These are phyloP conservation scores for Hypomesus transpacificus DNA, from an alignment of 2,113 vertebrate species.

Conservation along the genomic window DNA sequence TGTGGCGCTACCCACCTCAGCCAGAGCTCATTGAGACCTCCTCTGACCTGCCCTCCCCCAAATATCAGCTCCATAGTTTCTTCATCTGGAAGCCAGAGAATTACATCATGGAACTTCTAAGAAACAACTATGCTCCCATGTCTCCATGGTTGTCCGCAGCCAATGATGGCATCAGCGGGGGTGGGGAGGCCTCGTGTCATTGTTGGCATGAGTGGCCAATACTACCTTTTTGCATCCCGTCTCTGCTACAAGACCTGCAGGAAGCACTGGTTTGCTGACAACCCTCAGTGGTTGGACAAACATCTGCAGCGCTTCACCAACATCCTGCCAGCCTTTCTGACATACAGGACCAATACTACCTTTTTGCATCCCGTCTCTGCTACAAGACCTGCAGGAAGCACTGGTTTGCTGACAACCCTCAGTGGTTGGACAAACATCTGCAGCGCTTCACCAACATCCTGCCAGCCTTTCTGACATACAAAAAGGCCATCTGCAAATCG, in stretches of 20 bases:
- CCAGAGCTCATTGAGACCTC: slow-evolving; percentile 21
- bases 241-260: slow-evolving; percentile 3
- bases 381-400: too few relatives aligned
- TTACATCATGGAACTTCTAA: slow-evolving; percentile 17
- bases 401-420: too few relatives aligned
- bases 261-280: slow-evolving; percentile 34
- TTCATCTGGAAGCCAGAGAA: slow-evolving; percentile 38
- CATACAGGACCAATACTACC: too few relatives aligned
- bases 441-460: too few relatives aligned
- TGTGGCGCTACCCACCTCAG: slow-evolving; percentile 32
- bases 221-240: too few relatives aligned
- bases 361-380: too few relatives aligned
- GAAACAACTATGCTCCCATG: slow-evolving; percentile 38
- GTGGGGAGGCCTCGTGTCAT: too few relatives aligned
- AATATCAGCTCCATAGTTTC: slow-evolving; percentile 33
- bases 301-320: slow-evolving; percentile 19
- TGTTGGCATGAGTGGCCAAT: too few relatives aligned
- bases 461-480: too few relatives aligned
- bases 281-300: slow-evolving; percentile 22
- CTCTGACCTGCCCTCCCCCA: slow-evolving; percentile 19
- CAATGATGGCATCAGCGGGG: not conserved
- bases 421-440: too few relatives aligned
- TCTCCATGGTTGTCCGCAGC: not conserved
- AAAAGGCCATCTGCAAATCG: too few relatives aligned
- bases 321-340: slow-evolving; percentile 24